phyloP scores from a whole-genome alignment of 2,888 invertebrate species.

The Pecten maximus region DNA sequence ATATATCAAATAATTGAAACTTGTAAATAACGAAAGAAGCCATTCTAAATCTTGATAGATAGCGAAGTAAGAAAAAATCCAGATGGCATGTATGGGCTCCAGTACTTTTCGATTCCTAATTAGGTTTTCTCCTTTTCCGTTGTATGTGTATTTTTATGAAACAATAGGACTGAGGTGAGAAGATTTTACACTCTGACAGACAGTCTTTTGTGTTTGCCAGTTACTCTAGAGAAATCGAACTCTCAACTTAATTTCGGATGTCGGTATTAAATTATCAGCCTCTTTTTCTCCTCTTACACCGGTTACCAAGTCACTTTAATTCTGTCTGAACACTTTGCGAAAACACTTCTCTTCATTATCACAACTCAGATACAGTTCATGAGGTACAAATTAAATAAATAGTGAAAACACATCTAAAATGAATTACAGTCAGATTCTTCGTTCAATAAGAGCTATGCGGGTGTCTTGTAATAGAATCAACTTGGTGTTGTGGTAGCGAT shows the following conservation, averaged over 20 bases:
- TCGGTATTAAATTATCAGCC: background rate
- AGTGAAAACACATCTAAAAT: background rate
- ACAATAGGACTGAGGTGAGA: background rate
- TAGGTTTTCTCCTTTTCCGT: too few species aligned
- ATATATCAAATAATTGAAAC: too few species aligned
- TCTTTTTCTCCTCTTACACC: background rate
- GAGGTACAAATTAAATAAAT: background rate
- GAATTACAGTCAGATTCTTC: background rate
- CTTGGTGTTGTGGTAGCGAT: background rate
- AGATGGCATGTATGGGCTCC: too few species aligned
- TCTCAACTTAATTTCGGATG: background rate
- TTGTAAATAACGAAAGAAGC: too few species aligned
- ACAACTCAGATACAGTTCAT: background rate
- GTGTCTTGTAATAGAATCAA: background rate
- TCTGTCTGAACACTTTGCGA: background rate
- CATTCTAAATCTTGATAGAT: too few species aligned
- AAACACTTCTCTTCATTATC: background rate
- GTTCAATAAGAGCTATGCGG: background rate
- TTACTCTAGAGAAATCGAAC: background rate
- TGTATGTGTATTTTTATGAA: too few species aligned
- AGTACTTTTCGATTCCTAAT: too few species aligned
- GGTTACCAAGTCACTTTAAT: background rate
- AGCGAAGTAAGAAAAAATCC: too few species aligned
- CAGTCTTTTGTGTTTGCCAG: background rate
- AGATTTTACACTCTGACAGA: background rate